A percentile compares a stretch with the other conserved stretches of the same genome.
Evolutionary conservation across 2,888 invertebrate species (phyloP).

Genomic region (Xylocampa areola): DNA sequence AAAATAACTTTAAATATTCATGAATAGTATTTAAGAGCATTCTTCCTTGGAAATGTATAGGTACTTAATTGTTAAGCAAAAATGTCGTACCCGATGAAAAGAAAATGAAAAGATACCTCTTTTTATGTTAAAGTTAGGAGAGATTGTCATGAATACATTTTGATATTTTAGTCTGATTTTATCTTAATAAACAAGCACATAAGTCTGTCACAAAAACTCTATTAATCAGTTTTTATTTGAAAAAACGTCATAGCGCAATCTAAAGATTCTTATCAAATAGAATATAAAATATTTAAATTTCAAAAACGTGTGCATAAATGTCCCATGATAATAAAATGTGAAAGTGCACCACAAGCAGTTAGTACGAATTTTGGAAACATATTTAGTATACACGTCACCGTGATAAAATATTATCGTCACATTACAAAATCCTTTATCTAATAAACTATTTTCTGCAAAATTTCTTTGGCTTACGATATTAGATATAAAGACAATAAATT

Average conservation of each 20-base stretch:
- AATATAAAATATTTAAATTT: background rate
- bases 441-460: background rate
- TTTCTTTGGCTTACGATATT: no score
- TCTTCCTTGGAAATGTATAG: no score
- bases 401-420: no score
- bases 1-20: conserved; percentile 11
- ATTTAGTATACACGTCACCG: conserved; percentile 39
- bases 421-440: background rate
- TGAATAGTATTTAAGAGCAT: conserved; percentile 11
- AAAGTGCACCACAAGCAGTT: conserved; percentile 54
- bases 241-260: conserved; percentile 1
- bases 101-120: no score
- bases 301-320: conserved; percentile 25
- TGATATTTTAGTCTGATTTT: no score
- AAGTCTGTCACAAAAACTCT: background rate
- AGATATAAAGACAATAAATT: no score
- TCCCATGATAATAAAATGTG: conserved; percentile 54
- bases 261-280: background rate
- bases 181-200: no score
- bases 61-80: no score
- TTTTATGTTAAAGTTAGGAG: no score
- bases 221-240: conserved; percentile 4
- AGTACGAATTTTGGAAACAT: conserved; percentile 41
- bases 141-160: no score
- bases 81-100: no score